Percentiles rank a stretch among this genome's conserved stretches.
phyloP scores from a whole-genome alignment of 2,113 vertebrate species.

The Coptodon bakossiorum region DNA sequence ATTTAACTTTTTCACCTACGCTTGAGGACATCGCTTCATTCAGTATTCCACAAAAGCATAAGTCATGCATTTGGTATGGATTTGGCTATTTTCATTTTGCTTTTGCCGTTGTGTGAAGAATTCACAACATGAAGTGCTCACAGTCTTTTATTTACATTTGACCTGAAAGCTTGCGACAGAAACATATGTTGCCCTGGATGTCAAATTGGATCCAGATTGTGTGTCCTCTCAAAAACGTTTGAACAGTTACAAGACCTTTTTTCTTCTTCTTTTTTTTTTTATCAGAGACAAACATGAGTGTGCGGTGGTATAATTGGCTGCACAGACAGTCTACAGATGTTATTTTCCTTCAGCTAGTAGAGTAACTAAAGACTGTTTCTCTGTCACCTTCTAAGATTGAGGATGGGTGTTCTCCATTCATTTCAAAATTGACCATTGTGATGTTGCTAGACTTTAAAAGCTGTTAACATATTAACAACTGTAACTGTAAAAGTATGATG shows the following conservation, averaged over 20 bases:
- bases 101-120: constrained; percentile 34
- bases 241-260: constrained; percentile 45
- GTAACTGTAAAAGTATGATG: neutral
- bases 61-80: constrained; percentile 22
- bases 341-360: constrained; percentile 43
- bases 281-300: constrained; percentile 48
- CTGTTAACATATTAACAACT: neutral
- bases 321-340: constrained; percentile 61
- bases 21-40: neutral
- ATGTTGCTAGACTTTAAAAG: neutral
- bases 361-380: constrained; percentile 52
- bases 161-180: constrained; percentile 44
- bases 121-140: constrained; percentile 28
- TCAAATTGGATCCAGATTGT: constrained; percentile 65
- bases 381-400: constrained; percentile 43
- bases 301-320: constrained; percentile 57
- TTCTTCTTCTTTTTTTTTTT: neutral
- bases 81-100: constrained; percentile 1
- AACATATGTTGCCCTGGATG: constrained; percentile 54
- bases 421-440: neutral
- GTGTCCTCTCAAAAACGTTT: constrained; percentile 46
- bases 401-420: neutral
- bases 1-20: neutral
- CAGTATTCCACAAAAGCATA: neutral
- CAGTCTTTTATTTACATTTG: constrained; percentile 54